Percentiles rank a stretch among this genome's conserved stretches.
Conservation (phyloP, 2,113 vertebrate species). For the Nyctibius bracteatus region DNA sequence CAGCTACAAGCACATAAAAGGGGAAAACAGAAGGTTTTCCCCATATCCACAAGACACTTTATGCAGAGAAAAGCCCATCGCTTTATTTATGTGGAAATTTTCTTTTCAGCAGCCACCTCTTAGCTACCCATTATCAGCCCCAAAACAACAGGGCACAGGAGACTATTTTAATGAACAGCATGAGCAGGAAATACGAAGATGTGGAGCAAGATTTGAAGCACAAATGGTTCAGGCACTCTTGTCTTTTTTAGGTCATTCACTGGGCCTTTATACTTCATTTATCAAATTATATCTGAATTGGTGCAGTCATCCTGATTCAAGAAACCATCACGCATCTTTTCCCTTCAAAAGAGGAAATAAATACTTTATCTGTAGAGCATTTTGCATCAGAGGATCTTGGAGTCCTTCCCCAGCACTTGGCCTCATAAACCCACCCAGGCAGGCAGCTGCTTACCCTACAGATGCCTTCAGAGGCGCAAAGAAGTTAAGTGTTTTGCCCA, state of each 20-base stretch:
- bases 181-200: neutral
- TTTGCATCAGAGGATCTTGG: neutral
- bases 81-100: neutral
- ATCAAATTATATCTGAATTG: conserved; percentile 40
- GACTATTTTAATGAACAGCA: neutral
- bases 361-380: neutral
- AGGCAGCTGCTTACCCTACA: neutral
- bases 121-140: neutral
- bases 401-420: neutral
- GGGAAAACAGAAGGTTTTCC: neutral
- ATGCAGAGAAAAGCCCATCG: neutral
- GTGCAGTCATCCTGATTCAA: neutral
- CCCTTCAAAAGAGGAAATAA: conserved; percentile 33
- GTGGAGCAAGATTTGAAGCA: neutral
- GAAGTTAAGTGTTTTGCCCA: neutral
- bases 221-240: neutral
- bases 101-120: neutral
- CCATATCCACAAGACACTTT: neutral
- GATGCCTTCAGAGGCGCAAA: neutral
- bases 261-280: conserved; percentile 31
- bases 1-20: neutral
- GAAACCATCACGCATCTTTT: conserved; percentile 2
- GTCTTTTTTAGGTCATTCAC: neutral
- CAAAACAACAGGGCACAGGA: conserved; percentile 10
- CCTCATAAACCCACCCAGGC: neutral